Evolutionary conservation across 2,797 vertebrate species (phyloP).

Genomic region (Parambassis ranga): DNA sequence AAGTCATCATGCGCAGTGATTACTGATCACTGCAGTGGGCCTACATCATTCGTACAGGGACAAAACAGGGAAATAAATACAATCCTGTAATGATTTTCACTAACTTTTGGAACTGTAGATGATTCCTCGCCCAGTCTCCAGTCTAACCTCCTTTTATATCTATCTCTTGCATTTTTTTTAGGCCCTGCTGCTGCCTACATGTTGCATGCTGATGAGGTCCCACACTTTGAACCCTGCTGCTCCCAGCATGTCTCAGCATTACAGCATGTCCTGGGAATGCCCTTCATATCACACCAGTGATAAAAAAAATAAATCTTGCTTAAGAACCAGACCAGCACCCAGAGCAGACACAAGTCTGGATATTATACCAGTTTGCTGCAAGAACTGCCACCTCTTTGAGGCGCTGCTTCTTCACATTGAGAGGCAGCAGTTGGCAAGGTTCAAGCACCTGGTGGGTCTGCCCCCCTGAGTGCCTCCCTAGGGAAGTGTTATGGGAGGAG

Average conservation of each 20-base stretch:
- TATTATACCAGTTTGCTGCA: too few relatives aligned
- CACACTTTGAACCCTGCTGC: not conserved
- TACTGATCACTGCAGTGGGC: slow-evolving; percentile 5
- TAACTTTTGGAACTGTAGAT: not conserved
- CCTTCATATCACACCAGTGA: slow-evolving; percentile 27
- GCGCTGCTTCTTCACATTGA: too few relatives aligned
- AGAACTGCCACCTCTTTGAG: too few relatives aligned
- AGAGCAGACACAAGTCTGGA: not conserved
- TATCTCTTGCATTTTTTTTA: not conserved
- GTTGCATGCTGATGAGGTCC: slow-evolving; percentile 3
- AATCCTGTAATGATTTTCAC: too few relatives aligned
- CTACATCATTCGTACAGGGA: not conserved
- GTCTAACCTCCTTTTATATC: not conserved
- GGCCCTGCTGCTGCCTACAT: not conserved
- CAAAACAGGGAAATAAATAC: too few relatives aligned
- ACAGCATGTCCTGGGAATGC: slow-evolving; percentile 33
- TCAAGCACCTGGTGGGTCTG: too few relatives aligned
- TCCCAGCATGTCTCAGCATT: slow-evolving; percentile 3
- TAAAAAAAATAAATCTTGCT: slow-evolving; percentile 35
- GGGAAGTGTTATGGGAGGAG: too few relatives aligned
- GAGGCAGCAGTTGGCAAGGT: too few relatives aligned
- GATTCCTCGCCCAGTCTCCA: not conserved
- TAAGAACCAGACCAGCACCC: not conserved
- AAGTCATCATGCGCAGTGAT: not conserved
- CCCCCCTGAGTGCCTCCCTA: too few relatives aligned